Evolutionary conservation across 1,140 invertebrate genomes (phyloP).

Genomic region (Ylistrum balloti): DNA sequence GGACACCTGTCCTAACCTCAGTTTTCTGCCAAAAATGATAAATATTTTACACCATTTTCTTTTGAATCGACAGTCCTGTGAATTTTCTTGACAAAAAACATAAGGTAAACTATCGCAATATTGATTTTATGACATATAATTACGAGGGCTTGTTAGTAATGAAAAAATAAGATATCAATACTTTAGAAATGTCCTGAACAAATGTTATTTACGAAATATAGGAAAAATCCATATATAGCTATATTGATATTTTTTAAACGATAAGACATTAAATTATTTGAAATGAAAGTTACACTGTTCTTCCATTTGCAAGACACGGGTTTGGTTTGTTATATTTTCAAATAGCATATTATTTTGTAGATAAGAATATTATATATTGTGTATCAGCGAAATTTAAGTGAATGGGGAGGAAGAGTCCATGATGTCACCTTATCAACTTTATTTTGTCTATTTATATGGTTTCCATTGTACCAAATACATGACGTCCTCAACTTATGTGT

Average conservation of each 20-base stretch:
- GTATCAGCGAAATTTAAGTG: slow-evolving; percentile 1
- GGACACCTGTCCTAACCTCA: slow-evolving; percentile 7
- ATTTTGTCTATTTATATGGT: slow-evolving; percentile 28
- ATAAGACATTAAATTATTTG: background rate
- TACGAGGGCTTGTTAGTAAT: background rate
- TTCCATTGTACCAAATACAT: slow-evolving; percentile 3
- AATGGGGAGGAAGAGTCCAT: background rate
- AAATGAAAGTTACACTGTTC: background rate
- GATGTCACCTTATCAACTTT: background rate
- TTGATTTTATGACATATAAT: no score
- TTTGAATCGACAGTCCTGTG: background rate
- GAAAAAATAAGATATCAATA: background rate
- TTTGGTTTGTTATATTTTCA: background rate
- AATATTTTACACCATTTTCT: background rate
- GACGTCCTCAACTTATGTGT: slow-evolving; percentile 29
- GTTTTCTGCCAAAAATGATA: background rate
- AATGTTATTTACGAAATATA: background rate
- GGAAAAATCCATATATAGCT: background rate
- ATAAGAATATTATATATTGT: slow-evolving; percentile 15
- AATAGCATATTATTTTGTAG: background rate
- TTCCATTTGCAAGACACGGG: slow-evolving; percentile 30
- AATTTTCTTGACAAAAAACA: no score
- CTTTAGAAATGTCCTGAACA: background rate
- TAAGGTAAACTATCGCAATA: no score
- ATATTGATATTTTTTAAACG: background rate